phyloP scores from a whole-genome alignment of 2,888 invertebrate species.

The Synanthedon formicaeformis region DNA sequence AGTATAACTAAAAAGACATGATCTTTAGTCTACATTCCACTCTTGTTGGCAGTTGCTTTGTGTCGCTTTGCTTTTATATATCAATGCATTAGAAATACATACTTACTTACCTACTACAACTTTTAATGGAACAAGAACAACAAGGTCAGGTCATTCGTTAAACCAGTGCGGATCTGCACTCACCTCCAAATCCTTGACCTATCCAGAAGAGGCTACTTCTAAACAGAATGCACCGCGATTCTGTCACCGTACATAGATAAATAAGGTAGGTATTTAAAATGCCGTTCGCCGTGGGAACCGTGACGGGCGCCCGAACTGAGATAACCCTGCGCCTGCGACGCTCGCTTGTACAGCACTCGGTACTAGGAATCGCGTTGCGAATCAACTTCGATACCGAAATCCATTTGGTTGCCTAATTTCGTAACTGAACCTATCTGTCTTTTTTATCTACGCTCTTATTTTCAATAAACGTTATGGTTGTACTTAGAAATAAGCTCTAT shows the following conservation, averaged over 20 bases:
- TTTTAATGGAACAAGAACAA: conserved; percentile 11
- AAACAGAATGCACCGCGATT: conserved; percentile 52
- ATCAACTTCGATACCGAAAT: conserved; percentile 55
- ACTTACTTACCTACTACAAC: no score
- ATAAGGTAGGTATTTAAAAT: conserved; percentile 62
- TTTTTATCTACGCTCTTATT: conserved; percentile 61
- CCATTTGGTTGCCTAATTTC: conserved; percentile 62
- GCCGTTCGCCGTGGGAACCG: conserved; percentile 65
- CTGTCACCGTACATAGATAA: conserved; percentile 62
- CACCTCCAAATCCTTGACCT: conserved; percentile 66
- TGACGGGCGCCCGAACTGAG: conserved; percentile 48
- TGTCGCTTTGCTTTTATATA: no score
- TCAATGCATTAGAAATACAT: no score
- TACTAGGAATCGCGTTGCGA: conserved; percentile 29
- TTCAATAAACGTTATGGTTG: conserved; percentile 42
- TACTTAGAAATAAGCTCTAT: conserved; percentile 35
- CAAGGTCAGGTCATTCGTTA: conserved; percentile 56
- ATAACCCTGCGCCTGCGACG: conserved; percentile 42
- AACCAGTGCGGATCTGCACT: conserved; percentile 57
- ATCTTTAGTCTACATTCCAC: no score
- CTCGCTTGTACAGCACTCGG: conserved; percentile 19
- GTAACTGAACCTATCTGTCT: conserved; percentile 49
- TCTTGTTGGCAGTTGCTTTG: no score
- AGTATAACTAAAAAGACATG: no score
- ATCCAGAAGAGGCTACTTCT: conserved; percentile 66